phyloP scores from a whole-genome alignment of 1,140 invertebrate species.

The Cyrtorhinus lividipennis region DNA sequence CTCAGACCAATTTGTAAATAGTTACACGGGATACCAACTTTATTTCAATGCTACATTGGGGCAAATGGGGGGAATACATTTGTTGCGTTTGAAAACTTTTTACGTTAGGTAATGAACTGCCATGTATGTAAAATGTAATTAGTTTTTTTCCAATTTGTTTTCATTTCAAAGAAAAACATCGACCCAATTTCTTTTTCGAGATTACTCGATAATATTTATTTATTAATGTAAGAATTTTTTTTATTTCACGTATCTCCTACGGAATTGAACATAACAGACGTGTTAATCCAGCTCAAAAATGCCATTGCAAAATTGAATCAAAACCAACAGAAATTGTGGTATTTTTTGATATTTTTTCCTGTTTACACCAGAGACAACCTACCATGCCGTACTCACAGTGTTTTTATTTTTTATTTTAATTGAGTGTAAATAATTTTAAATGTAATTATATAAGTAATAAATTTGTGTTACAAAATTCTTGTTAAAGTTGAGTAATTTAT shows the following conservation, averaged over 20 bases:
- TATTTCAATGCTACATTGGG: not conserved
- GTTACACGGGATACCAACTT: no score
- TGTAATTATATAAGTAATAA: not conserved
- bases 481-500: no score
- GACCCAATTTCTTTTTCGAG: not conserved
- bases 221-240: not conserved
- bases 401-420: not conserved
- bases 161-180: no score
- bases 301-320: not conserved
- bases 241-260: not conserved
- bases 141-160: not conserved
- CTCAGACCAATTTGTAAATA: no score
- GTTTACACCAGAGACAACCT: not conserved
- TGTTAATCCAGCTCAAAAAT: not conserved
- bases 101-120: not conserved
- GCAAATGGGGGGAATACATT: no score
- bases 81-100: constrained; percentile 4
- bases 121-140: constrained; percentile 17
- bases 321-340: not conserved
- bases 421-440: not conserved
- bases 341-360: no score
- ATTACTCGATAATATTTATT: not conserved
- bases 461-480: not conserved
- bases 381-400: not conserved
- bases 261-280: not conserved